Evolutionary conservation across 2,888 invertebrate species (phyloP), one percentile per base, ranked within the genome.

Genomic region (Cremastinae sp.): DNA sequence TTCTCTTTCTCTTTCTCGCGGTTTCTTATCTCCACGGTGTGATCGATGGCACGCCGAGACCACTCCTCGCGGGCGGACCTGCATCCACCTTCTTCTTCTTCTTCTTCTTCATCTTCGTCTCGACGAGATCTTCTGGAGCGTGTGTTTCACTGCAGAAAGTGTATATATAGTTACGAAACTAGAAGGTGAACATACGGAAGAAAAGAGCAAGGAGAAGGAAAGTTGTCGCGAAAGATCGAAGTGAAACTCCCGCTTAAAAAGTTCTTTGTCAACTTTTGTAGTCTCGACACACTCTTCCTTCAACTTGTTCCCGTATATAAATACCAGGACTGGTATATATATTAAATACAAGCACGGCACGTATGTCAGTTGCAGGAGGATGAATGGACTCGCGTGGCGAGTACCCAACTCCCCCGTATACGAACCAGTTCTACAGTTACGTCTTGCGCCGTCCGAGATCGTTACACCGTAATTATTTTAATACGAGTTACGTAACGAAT

Each of bases 41-140:
- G 76, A 76, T 76, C 76, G 76, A 76, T 76, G 76, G 73, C 69
- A 73, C 76, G 76, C 68, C 73, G 47, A 64, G 68, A 76, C 72
- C 73, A 76, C 68, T 76, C 73, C 73, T 73, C 73, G 76, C 76
- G 47, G 58, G 71, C 66, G 71, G 62, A 75, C 53, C 73, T 58
- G 49, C 62, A 62, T 55, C 47, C n/a, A 65, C 61, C 71, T 47
- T 61, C 37, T 43, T 43, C 56, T 35, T 7, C 16, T 9, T 16
- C 14, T 22, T 43, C 56, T 35, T 7, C 12, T 9, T 16, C n/a
- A 14, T 37, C 10, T 58, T 53, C 41, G 16, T 41, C 64, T 58
- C 39, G 58, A 45, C 61, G 41, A 16, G 37, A 49, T 49, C 28
- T 53, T 55, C 18, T 37, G 69, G 37, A 59, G 14, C 56, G 53